A percentile compares a stretch with the other conserved stretches of the same genome.
Evolutionary conservation across 1,140 invertebrate species (phyloP).

Genomic region (Venturia canescens): DNA sequence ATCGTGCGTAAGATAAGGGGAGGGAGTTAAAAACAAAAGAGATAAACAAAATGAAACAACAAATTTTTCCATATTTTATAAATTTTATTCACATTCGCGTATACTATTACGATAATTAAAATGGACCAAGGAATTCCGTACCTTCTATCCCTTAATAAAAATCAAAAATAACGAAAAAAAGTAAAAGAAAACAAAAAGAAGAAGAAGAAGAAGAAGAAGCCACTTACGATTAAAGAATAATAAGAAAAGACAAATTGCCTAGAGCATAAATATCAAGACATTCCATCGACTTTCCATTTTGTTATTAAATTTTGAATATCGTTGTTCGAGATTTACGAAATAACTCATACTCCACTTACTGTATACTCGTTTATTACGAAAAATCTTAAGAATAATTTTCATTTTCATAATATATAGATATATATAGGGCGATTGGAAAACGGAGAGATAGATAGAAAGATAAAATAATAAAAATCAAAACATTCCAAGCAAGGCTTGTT

Average conservation of each 20-base stretch:
- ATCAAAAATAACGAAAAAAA: too few relatives aligned
- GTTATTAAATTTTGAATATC: neutral
- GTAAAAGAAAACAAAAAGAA: slow-evolving; percentile 32
- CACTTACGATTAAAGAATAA: slow-evolving; percentile 35
- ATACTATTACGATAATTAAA: slow-evolving; percentile 46
- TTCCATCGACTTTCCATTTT: slow-evolving; percentile 12
- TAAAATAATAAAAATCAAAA: neutral
- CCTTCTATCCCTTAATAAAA: slow-evolving; percentile 50
- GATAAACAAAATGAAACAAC: slow-evolving; percentile 25
- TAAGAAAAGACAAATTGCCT: slow-evolving; percentile 34
- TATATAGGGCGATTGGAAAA: neutral
- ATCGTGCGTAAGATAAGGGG: neutral
- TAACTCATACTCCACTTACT: neutral
- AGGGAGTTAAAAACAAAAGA: slow-evolving; percentile 18
- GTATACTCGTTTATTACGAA: neutral
- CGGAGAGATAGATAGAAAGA: neutral
- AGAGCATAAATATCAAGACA: slow-evolving; percentile 23
- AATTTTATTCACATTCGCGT: slow-evolving; percentile 12
- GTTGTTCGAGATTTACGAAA: neutral
- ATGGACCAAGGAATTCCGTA: slow-evolving; percentile 54
- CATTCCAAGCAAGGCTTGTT: neutral
- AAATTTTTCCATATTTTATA: slow-evolving; percentile 37
- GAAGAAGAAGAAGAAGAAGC: too few relatives aligned
- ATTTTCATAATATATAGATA: too few relatives aligned
- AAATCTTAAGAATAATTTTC: neutral